These are phyloP conservation scores for Adineta ricciae DNA, from an alignment of 2,888 invertebrate genomes.

Conservation along the genomic window DNA sequence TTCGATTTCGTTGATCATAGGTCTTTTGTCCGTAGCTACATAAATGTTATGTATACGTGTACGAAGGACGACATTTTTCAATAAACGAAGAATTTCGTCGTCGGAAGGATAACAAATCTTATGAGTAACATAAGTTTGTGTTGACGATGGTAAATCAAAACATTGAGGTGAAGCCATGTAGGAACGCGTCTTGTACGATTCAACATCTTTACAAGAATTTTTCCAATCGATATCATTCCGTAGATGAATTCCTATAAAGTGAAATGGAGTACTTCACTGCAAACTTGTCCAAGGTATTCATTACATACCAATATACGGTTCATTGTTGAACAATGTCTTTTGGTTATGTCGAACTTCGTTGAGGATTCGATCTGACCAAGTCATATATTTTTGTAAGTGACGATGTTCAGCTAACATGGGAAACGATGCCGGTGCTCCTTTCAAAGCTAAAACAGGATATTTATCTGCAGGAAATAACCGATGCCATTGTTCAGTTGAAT, in stretches of 20 bases:
- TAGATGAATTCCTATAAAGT: slow-evolving; percentile 35
- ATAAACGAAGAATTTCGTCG: slow-evolving; percentile 40
- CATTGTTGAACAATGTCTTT: slow-evolving; percentile 34
- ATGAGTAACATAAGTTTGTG: slow-evolving; percentile 37
- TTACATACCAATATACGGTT: neutral
- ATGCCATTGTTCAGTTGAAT: slow-evolving; percentile 24
- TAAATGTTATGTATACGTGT: slow-evolving; percentile 40
- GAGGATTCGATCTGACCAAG: slow-evolving; percentile 43
- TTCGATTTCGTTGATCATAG: slow-evolving; percentile 41
- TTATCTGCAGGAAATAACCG: slow-evolving; percentile 40
- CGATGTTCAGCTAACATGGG: slow-evolving; percentile 41
- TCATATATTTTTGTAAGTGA: slow-evolving; percentile 41
- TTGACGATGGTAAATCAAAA: slow-evolving; percentile 37
- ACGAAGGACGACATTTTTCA: slow-evolving; percentile 39
- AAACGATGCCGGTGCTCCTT: slow-evolving; percentile 44
- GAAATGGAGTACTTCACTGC: neutral
- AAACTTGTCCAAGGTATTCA: neutral
- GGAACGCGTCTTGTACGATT: slow-evolving; percentile 33
- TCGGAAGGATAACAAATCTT: slow-evolving; percentile 43
- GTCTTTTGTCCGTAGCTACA: slow-evolving; percentile 46
- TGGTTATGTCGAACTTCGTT: slow-evolving; percentile 40
- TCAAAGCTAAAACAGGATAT: slow-evolving; percentile 46
- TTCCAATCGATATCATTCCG: slow-evolving; percentile 36
- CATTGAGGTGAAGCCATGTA: slow-evolving; percentile 49
- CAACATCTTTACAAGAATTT: slow-evolving; percentile 41